These are phyloP conservation scores for Lymantria dispar DNA, from an alignment of 2,888 invertebrate species.

Conservation along the genomic window DNA sequence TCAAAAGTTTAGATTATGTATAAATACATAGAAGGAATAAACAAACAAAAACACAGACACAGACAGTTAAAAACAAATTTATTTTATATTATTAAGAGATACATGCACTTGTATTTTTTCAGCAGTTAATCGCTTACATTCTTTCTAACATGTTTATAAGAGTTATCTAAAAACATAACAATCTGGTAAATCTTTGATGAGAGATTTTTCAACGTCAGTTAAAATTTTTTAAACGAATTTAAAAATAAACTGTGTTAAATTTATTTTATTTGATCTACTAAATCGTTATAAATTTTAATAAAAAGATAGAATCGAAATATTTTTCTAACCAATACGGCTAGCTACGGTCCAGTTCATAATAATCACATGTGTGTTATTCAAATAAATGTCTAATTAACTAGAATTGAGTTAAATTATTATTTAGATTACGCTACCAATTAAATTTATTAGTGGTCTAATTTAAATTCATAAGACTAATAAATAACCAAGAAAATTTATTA, in stretches of 20 bases:
- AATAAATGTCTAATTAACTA: constrained; percentile 20
- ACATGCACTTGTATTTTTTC: background rate
- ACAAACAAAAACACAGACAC: too few species aligned
- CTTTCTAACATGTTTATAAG: constrained; percentile 4
- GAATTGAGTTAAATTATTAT: constrained; percentile 9
- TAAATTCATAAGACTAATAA: constrained; percentile 4
- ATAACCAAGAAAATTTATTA: constrained; percentile 14
- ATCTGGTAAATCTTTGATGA: constrained; percentile 1
- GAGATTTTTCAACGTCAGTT: constrained; percentile 1
- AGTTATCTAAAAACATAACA: constrained; percentile 4
- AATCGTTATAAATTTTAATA: background rate
- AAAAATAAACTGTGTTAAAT: constrained; percentile 3
- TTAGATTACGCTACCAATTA: constrained; percentile 6
- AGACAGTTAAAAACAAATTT: too few species aligned
- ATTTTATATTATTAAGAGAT: background rate
- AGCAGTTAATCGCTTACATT: constrained; percentile 8
- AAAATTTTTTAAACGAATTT: constrained; percentile 1
- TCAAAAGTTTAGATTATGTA: too few species aligned
- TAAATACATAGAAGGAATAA: too few species aligned
- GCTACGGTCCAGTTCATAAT: constrained; percentile 6
- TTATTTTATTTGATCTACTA: background rate
- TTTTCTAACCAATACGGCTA: background rate
- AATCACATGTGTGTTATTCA: constrained; percentile 16
- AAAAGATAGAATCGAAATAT: background rate
- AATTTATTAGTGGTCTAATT: background rate